Percentiles rank a stretch among this genome's conserved stretches.
phyloP scores from a whole-genome alignment of 2,888 invertebrate species.

The Erannis defoliaria region DNA sequence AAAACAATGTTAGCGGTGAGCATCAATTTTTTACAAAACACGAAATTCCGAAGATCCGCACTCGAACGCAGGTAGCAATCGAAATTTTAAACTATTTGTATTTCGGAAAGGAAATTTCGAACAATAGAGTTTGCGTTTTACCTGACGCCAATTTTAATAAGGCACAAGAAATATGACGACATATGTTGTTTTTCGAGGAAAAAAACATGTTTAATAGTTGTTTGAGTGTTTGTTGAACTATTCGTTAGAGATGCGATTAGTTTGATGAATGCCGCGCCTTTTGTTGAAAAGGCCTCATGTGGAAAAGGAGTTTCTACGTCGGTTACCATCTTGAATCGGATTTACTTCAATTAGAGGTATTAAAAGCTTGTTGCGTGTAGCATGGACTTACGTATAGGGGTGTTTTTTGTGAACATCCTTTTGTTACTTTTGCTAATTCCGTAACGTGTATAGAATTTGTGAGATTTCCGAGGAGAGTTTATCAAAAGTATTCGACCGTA shows the following conservation, averaged over 20 bases:
- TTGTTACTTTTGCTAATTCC: conserved; percentile 40
- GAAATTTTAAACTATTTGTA: conserved; percentile 81
- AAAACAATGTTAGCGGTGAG: conserved; percentile 86
- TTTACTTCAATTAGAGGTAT: conserved; percentile 76
- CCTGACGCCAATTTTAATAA: conserved; percentile 84
- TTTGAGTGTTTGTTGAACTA: conserved; percentile 69
- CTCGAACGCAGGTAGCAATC: conserved; percentile 82
- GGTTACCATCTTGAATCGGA: conserved; percentile 72
- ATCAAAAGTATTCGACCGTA: background rate
- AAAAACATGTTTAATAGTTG: conserved; percentile 51
- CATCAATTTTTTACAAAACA: conserved; percentile 77
- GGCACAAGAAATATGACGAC: conserved; percentile 82
- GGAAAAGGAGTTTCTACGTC: conserved; percentile 76
- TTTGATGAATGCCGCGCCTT: conserved; percentile 69
- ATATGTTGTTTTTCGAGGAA: conserved; percentile 58
- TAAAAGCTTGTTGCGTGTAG: conserved; percentile 56
- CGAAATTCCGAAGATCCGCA: conserved; percentile 80
- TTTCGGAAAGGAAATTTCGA: conserved; percentile 76
- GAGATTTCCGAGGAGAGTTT: conserved; percentile 6
- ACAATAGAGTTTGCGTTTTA: conserved; percentile 78
- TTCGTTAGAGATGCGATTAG: conserved; percentile 75
- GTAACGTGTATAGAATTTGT: conserved; percentile 19
- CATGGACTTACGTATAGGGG: conserved; percentile 57
- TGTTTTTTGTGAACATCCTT: conserved; percentile 31
- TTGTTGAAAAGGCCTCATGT: conserved; percentile 59